Conservation (phyloP, 2,113 vertebrate genomes). For the Embiotoca jacksoni region DNA sequence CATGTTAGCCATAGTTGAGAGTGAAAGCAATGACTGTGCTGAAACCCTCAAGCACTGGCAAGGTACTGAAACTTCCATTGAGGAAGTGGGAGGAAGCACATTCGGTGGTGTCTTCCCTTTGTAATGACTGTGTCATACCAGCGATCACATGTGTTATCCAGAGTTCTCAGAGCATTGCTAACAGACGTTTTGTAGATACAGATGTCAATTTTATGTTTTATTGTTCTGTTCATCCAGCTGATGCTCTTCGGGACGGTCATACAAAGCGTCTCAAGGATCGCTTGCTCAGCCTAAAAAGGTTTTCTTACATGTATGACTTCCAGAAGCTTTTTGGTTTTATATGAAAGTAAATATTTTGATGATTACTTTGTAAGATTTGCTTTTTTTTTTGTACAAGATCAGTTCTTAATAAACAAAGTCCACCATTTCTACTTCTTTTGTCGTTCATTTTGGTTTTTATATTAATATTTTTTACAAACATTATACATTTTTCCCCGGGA, state of each 20-base stretch:
- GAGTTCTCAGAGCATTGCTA: slow-evolving; percentile 76
- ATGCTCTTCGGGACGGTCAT: not conserved
- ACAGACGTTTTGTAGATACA: slow-evolving; percentile 28
- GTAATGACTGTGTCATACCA: slow-evolving; percentile 89
- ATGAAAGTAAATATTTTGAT: slow-evolving; percentile 51
- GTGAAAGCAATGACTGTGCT: slow-evolving; percentile 54
- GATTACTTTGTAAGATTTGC: slow-evolving; percentile 46
- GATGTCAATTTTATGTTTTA: slow-evolving; percentile 9
- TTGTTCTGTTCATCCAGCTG: slow-evolving; percentile 33
- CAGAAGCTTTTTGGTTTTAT: slow-evolving; percentile 25
- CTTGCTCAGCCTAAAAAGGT: not conserved
- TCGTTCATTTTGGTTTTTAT: not conserved
- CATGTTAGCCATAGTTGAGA: slow-evolving; percentile 73
- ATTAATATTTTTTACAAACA: not conserved
- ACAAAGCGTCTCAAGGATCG: not conserved
- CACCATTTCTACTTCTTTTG: slow-evolving; percentile 19
- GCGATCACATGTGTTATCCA: slow-evolving; percentile 71
- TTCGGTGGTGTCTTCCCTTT: slow-evolving; percentile 64
- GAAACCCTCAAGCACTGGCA: slow-evolving; percentile 69
- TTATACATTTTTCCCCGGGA: not conserved
- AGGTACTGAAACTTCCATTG: slow-evolving; percentile 80
- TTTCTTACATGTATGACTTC: slow-evolving; percentile 21
- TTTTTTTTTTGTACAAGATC: slow-evolving; percentile 38
- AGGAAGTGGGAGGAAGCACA: slow-evolving; percentile 79
- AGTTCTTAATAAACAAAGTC: slow-evolving; percentile 69